A percentile compares a stretch with the other conserved stretches of the same genome.
phyloP scores from a whole-genome alignment of 2,113 vertebrate genomes.

The Danionella cerebrum region DNA sequence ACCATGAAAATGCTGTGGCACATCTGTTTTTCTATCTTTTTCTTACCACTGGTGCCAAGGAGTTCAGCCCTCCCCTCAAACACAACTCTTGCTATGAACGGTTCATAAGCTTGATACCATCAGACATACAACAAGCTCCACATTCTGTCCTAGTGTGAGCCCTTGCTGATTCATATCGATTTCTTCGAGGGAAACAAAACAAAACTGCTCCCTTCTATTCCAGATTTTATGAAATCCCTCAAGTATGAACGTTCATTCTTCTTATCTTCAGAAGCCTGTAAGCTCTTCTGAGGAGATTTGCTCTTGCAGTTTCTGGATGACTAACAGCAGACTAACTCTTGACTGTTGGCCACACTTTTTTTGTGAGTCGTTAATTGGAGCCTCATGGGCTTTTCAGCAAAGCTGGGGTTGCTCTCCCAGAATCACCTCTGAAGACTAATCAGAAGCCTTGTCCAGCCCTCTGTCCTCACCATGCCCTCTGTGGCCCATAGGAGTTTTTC shows the following conservation, averaged over 20 bases:
- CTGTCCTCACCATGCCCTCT: constrained; percentile 9
- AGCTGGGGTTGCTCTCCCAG: constrained; percentile 48
- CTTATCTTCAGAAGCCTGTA: constrained; percentile 8
- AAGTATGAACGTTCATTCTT: neutral
- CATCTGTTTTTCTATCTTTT: no score
- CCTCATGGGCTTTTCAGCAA: constrained; percentile 51
- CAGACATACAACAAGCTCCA: no score
- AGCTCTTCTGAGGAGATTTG: neutral
- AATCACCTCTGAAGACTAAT: constrained; percentile 44
- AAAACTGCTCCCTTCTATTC: no score
- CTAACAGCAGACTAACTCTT: constrained; percentile 49
- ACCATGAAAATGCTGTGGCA: no score
- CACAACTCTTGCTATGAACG: no score
- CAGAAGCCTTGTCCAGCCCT: constrained; percentile 38
- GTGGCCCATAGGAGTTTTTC: constrained; percentile 31
- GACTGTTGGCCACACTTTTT: constrained; percentile 51
- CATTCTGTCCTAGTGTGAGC: no score
- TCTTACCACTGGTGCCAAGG: no score
- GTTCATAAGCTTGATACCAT: no score
- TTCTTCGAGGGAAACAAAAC: no score
- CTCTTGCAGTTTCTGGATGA: constrained; percentile 23
- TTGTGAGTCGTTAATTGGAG: constrained; percentile 55
- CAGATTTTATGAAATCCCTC: neutral
- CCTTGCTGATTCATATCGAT: no score
- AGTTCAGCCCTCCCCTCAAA: no score